Base-by-base conservation (phyloP, 2,888 invertebrate genomes). In the Pheosia gnoma region DNA sequence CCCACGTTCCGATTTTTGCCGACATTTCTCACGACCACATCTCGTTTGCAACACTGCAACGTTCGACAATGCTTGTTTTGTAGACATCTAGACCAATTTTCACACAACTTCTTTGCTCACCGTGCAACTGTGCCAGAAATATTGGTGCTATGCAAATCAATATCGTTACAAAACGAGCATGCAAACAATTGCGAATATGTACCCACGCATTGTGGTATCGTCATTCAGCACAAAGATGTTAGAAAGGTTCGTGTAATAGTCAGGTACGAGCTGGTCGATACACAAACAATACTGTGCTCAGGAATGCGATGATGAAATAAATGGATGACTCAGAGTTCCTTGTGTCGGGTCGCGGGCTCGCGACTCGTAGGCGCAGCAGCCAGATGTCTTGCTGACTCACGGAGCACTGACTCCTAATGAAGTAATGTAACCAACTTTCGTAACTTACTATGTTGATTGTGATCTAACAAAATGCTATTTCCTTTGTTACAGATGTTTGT, bases 401-500 rank as follows among this genome's bases (percentile, higher is more conserved):
- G 78, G 80, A 81, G 78, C 78, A 80, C 76, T 81, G 79, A 83
- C 85, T 85, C 80, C 77, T 75, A 81, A 76, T 74, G 63, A 78
- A 72, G 70, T 73, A 75, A 79, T 65, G 57, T 71, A 77, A 72
- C 76, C 61, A 75, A 78, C 81, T 86, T 84, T 84, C 83, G 79
- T 83, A 84, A 83, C 72, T 67, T 65, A 71, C 70, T 68, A 76
- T 78, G 72, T 65, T 61, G 72, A 76, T 74, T 68, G 62, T 70
- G 62, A 77, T 77, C 63, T 70, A 36, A 72, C 53, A 61, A 63
- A 65, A 65, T 65, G 9, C 36, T 43, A 58, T 79, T 82, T 86
- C 70, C 75, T 80, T 90, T 85, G 87, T 94, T 93, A 67, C 92
- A 95, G 95, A 90, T 89, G 94, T 86, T 91, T 94, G 81, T 81